Percentiles rank a stretch among this genome's conserved stretches.
Conservation (phyloP, 2,888 invertebrate species). For the Morpho deidamia region DNA sequence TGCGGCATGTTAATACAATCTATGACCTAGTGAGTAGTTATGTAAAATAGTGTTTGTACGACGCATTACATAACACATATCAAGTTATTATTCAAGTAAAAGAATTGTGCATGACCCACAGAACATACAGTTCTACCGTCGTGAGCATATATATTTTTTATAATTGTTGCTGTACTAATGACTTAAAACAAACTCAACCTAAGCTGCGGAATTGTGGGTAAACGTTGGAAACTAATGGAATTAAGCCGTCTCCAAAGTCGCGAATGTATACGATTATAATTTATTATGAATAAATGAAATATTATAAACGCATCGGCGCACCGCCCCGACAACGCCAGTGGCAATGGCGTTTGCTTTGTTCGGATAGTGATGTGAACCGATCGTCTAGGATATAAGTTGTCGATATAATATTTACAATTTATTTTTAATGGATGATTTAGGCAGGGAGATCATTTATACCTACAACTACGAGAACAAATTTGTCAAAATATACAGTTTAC, state of each 20-base stretch:
- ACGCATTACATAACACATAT: too few relatives aligned
- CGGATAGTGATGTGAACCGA: conserved; percentile 40
- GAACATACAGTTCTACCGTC: too few relatives aligned
- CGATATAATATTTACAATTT: conserved; percentile 18
- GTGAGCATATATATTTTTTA: background rate
- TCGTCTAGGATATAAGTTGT: conserved; percentile 11
- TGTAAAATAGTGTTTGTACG: too few relatives aligned
- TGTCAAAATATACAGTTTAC: too few relatives aligned
- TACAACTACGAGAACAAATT: too few relatives aligned
- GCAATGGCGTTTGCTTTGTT: conserved; percentile 77
- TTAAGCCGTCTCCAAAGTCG: conserved; percentile 45
- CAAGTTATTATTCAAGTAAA: too few relatives aligned
- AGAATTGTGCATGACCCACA: too few relatives aligned
- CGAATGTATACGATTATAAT: conserved; percentile 68
- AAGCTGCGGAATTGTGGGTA: background rate
- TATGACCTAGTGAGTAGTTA: too few relatives aligned
- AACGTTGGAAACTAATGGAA: conserved; percentile 34
- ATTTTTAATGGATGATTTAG: background rate
- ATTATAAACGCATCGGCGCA: conserved; percentile 77
- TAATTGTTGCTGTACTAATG: background rate
- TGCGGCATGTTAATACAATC: too few relatives aligned
- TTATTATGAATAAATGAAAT: conserved; percentile 79
- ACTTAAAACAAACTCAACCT: background rate
- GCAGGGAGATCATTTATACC: background rate
- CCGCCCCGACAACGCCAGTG: conserved; percentile 74